phyloP scores from a whole-genome alignment of 1,140 invertebrate genomes.

The Ceratina calcarata region DNA sequence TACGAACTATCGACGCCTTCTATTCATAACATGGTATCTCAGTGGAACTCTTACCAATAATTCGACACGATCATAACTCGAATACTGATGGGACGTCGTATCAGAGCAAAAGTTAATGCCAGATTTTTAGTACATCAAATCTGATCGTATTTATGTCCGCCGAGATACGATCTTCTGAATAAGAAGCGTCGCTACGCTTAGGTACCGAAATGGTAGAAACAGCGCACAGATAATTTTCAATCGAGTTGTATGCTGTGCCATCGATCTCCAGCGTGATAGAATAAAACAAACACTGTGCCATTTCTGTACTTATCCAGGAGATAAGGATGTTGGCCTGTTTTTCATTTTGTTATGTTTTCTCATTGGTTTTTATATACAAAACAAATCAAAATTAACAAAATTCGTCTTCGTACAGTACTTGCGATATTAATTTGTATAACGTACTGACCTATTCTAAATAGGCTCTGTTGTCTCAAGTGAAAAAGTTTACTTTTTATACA shows the following conservation, averaged over 20 bases:
- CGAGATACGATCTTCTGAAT: too few species aligned
- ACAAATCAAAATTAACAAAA: slow-evolving; percentile 62
- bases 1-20: slow-evolving; percentile 18
- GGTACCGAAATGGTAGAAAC: slow-evolving; percentile 53
- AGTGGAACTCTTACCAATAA: too few species aligned
- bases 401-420: slow-evolving; percentile 57
- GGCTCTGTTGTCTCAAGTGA: slow-evolving; percentile 70
- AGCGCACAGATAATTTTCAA: slow-evolving; percentile 3
- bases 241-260: slow-evolving; percentile 14
- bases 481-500: slow-evolving; percentile 73
- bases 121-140: too few species aligned
- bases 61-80: too few species aligned
- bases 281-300: slow-evolving; percentile 29
- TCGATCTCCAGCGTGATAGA: slow-evolving; percentile 11
- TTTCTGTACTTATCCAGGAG: slow-evolving; percentile 52
- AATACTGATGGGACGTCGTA: too few species aligned
- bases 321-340: slow-evolving; percentile 69
- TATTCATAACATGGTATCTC: too few species aligned
- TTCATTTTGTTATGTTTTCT: slow-evolving; percentile 67
- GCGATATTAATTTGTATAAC: slow-evolving; percentile 63
- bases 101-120: too few species aligned
- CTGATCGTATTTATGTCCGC: too few species aligned
- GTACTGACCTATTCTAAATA: slow-evolving; percentile 71
- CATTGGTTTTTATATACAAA: slow-evolving; percentile 54
- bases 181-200: slow-evolving; percentile 33